These are phyloP conservation scores for Gambusia holbrooki DNA, from an alignment of 2,113 vertebrate genomes.

Conservation along the genomic window DNA sequence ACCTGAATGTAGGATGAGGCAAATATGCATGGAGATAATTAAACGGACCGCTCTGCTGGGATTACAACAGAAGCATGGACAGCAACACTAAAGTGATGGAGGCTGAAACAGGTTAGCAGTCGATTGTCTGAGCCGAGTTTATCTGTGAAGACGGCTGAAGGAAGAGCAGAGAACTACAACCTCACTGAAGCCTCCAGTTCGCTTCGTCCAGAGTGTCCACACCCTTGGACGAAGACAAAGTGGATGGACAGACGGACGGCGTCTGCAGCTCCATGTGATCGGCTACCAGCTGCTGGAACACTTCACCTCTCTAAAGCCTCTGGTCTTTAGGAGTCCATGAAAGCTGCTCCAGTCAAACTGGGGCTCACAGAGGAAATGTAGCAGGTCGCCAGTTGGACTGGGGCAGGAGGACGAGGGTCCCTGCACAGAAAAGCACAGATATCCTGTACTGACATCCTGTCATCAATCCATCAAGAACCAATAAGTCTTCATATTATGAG, in stretches of 20 bases:
- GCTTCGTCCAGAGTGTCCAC: too few species aligned
- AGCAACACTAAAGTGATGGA: constrained; percentile 27
- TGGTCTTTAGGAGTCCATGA: background rate
- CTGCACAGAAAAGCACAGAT: background rate
- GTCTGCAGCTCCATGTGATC: too few species aligned
- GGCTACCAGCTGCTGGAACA: background rate
- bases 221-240: too few species aligned
- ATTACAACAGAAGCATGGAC: constrained; percentile 6
- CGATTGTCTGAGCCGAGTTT: constrained; percentile 6
- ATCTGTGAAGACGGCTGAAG: background rate
- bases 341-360: background rate
- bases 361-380: background rate
- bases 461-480: background rate
- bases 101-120: constrained; percentile 6
- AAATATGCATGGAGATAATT: background rate
- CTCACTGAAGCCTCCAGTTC: background rate
- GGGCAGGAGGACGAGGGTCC: background rate
- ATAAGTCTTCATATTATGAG: background rate
- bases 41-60: background rate
- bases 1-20: background rate
- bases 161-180: background rate
- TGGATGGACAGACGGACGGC: too few species aligned
- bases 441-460: background rate
- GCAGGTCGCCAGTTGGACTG: background rate
- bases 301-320: background rate